phyloP scores from a whole-genome alignment of 2,113 vertebrate genomes.

The Philantomba maxwellii region DNA sequence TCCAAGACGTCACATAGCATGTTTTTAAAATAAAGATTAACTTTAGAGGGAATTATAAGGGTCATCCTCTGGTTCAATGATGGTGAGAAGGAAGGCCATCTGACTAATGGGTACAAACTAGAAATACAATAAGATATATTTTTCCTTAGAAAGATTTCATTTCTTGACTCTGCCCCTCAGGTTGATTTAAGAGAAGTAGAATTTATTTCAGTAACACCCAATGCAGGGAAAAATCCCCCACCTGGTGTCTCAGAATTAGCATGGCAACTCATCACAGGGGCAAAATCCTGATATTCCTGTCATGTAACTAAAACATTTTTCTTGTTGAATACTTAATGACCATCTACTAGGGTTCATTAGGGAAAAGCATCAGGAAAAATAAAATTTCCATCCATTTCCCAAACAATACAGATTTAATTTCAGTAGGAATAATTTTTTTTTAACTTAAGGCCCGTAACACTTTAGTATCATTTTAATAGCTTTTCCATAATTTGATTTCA shows the following conservation, averaged over 20 bases:
- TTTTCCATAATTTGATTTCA: conserved; percentile 22
- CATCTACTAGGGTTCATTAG: not conserved
- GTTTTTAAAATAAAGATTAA: conserved; percentile 36
- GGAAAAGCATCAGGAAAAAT: not conserved
- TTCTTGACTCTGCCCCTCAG: conserved; percentile 20
- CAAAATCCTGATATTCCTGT: not conserved
- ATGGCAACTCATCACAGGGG: conserved; percentile 44
- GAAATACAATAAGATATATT: not conserved
- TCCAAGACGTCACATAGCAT: not conserved
- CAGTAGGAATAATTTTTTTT: not conserved
- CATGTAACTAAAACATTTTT: conserved; percentile 14
- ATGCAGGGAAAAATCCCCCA: not conserved
- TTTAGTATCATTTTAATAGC: not conserved
- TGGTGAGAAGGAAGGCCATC: not conserved
- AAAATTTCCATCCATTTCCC: not conserved
- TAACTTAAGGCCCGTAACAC: not conserved
- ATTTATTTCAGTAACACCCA: conserved; percentile 1
- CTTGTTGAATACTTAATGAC: not conserved
- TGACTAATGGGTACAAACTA: not conserved
- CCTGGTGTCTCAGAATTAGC: conserved; percentile 37
- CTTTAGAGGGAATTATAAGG: not conserved
- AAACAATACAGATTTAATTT: conserved; percentile 1
- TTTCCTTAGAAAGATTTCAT: conserved; percentile 25
- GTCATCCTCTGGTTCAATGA: not conserved
- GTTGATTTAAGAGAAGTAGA: not conserved